Evolutionary conservation across 2,888 invertebrate species (phyloP), one percentile per base, ranked within the genome.

Genomic region (Nowickia ferox): DNA sequence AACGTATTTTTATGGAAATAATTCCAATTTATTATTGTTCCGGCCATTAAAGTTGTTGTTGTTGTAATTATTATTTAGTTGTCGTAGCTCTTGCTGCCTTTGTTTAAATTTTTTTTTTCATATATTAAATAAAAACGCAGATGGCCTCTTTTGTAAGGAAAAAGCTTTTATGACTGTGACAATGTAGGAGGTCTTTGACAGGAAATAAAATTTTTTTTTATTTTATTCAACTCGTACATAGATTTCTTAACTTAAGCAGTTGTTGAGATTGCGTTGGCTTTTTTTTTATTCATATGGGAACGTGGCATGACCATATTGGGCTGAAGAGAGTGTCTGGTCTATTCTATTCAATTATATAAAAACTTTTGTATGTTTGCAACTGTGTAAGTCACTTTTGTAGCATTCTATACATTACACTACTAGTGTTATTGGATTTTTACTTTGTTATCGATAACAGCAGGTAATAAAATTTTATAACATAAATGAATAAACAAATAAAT

Each of bases 111-210:
- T 40, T 42, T 65, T 72, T 40, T 4, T 30, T 30, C 6, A 30
- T 51, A 30, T 30, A 42, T 48, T 13, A 59, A 51, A 61, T 55
- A n/a, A 30, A 66, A 59, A 66, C 44, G 19, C 66, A 66, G 65
- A 66, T 61, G 84, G 68, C 81, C 81, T 68, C 55, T 77, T 81
- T 81, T 19, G 55, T 57, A 9, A 9, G 46, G 66, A 44, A 79
- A 80, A 76, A 76, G 76, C 61, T 84, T 30, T 72, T 66, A 72
- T 53, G 53, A 17, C 17, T 57, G 44, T 42, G 30, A 75, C 63
- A 74, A 75, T 69, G 69, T 79, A 51, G 79, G 76, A 68, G 82
- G 82, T 63, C 82, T 48, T n/a, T 19, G 46, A 72, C 84, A 80
- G 84, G 84, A 84, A 84, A 53, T 84, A 53, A 44, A 84, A 68